Base-by-base conservation (phyloP, 2,888 invertebrate species). In the Andrena bicolor region DNA sequence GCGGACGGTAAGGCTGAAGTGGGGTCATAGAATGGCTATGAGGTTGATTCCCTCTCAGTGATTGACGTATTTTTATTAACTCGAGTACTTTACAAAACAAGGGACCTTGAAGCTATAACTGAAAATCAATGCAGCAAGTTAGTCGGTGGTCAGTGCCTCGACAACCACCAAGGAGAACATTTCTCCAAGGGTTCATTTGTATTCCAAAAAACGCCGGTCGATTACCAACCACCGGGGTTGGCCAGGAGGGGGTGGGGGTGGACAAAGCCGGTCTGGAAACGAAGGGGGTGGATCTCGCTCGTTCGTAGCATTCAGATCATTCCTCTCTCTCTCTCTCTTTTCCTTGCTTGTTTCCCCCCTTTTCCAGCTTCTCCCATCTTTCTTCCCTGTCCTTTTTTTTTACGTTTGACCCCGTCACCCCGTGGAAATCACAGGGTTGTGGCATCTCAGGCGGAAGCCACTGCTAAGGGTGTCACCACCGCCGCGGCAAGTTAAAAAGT, bases 401-500 rank as follows among this genome's bases (percentile, higher is more conserved):
- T 90, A 90, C 90, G 86, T 91, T 92, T 93, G 92, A 93, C 92
- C 92, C 91, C 88, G 90, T 53, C 79, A 48, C 89, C 87, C 86
- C 85, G 89, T 80, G 89, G 76, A 93, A 93, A 94, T 93, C 92
- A 92, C 91, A 91, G 93, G 92, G 91, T 92, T 88, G 88, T 85
- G 86, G 86, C 88, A 90, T 90, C 82, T 91, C 90, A 90, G 89
- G 91, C 92, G 94, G 93, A 93, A 93, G 89, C 84, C 87, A 88
- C 81, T 80, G 88, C 80, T 77, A 82, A 87, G 87, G 90, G 90
- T 91, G 91, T 90, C 90, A 85, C 82, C 81, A 86, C 81, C 72
- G 65, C 86, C 87, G 85, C 85, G 83, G 82, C 78, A 79, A 87
- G 84, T 83, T 88, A 88, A 90, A 90, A 90, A 87, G 77, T 69